Conservation (phyloP, 2,888 invertebrate genomes). For the Phlogophora meticulosa region DNA sequence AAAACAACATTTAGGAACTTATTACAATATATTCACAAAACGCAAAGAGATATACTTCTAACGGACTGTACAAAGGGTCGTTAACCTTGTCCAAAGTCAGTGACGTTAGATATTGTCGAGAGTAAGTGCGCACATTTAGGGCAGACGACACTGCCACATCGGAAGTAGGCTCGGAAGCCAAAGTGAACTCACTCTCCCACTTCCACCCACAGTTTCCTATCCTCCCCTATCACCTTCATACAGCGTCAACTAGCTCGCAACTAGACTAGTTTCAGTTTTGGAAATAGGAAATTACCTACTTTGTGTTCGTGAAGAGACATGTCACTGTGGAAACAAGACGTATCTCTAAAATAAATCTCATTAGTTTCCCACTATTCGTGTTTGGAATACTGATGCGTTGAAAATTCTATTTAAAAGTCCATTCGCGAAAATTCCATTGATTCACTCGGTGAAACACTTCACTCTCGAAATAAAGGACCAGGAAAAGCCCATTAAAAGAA, state of each 20-base stretch:
- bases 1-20: neutral
- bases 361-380: slow-evolving; percentile 30
- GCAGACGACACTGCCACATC: slow-evolving; percentile 62
- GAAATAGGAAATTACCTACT: slow-evolving; percentile 57
- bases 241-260: slow-evolving; percentile 39
- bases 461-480: slow-evolving; percentile 78
- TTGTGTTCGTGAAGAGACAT: slow-evolving; percentile 9
- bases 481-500: slow-evolving; percentile 80
- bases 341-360: slow-evolving; percentile 36
- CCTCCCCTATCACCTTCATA: slow-evolving; percentile 60
- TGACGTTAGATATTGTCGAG: slow-evolving; percentile 42
- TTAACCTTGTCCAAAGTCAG: slow-evolving; percentile 41
- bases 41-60: neutral
- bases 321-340: slow-evolving; percentile 10
- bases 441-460: slow-evolving; percentile 70
- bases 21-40: neutral
- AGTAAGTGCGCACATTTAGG: slow-evolving; percentile 56
- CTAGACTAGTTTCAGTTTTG: slow-evolving; percentile 45
- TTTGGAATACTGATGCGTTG: slow-evolving; percentile 23
- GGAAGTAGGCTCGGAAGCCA: slow-evolving; percentile 75
- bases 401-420: slow-evolving; percentile 54
- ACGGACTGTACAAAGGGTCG: slow-evolving; percentile 1
- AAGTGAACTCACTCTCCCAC: slow-evolving; percentile 62
- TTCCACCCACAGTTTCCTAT: slow-evolving; percentile 55
- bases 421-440: slow-evolving; percentile 63